Evolutionary conservation across 2,888 invertebrate species (phyloP).

Genomic region (Mythimna ferrago): DNA sequence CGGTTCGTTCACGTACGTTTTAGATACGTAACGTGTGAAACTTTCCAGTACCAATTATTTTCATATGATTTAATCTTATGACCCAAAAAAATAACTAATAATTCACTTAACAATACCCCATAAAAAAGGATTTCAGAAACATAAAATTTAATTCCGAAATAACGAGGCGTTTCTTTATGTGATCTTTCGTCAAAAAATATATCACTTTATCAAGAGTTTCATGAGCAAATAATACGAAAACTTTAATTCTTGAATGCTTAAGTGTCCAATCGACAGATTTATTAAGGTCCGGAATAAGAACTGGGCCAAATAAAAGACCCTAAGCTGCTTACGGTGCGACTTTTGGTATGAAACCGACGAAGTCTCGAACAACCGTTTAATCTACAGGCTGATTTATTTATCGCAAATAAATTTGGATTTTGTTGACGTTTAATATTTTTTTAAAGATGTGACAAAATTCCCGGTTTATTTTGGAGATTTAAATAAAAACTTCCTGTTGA

Average conservation of each 20-base stretch:
- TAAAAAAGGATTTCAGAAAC: slow-evolving; percentile 44
- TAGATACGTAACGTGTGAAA: neutral
- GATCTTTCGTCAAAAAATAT: slow-evolving; percentile 66
- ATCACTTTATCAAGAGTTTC: slow-evolving; percentile 76
- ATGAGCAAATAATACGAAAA: slow-evolving; percentile 76
- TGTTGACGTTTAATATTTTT: slow-evolving; percentile 48
- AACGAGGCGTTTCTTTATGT: slow-evolving; percentile 62
- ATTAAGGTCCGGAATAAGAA: slow-evolving; percentile 78
- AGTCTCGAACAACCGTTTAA: slow-evolving; percentile 69
- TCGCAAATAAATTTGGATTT: slow-evolving; percentile 51
- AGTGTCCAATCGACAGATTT: slow-evolving; percentile 82
- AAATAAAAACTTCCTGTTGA: neutral
- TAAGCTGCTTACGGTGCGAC: slow-evolving; percentile 73
- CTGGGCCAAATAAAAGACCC: slow-evolving; percentile 70
- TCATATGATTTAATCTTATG: neutral
- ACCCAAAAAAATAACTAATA: slow-evolving; percentile 7
- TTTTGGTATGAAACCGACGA: slow-evolving; percentile 79
- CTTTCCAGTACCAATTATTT: neutral
- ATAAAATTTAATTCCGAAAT: slow-evolving; percentile 49
- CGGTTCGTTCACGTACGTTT: no score
- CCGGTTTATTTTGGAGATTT: neutral
- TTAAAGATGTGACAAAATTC: slow-evolving; percentile 5
- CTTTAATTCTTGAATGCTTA: slow-evolving; percentile 74
- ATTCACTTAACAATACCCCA: slow-evolving; percentile 33
- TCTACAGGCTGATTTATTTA: slow-evolving; percentile 75